Percentiles rank a stretch among this genome's conserved stretches.
Conservation (phyloP, 2,113 vertebrate species). For the Trogon melanurus region DNA sequence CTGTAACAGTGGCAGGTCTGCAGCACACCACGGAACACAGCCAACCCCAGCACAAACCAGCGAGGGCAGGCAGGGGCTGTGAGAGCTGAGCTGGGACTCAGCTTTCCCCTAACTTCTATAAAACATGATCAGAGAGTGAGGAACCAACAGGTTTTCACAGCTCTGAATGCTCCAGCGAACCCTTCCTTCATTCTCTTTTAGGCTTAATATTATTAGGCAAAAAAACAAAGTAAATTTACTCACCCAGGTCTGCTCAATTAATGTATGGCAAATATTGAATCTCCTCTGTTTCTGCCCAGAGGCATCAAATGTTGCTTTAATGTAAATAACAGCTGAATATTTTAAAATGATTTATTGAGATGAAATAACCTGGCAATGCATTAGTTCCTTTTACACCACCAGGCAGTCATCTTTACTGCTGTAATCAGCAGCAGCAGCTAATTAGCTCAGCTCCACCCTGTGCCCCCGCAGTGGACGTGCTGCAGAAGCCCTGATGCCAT, state of each 20-base stretch:
- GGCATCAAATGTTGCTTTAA: constrained; percentile 22
- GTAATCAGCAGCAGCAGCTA: neutral
- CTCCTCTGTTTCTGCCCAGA: neutral
- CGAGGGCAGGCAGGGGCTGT: neutral
- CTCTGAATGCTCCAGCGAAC: neutral
- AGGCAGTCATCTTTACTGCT: neutral
- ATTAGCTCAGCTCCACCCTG: neutral
- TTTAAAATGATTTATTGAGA: constrained; percentile 9
- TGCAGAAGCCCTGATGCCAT: neutral
- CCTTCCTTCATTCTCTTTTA: neutral
- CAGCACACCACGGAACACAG: fast-evolving
- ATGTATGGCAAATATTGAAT: constrained; percentile 56
- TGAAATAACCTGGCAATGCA: constrained; percentile 29
- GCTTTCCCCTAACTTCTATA: neutral
- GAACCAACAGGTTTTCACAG: neutral
- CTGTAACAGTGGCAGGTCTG: neutral
- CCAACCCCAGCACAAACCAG: neutral
- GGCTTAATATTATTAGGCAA: neutral
- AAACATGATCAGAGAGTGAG: neutral
- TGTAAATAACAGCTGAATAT: constrained; percentile 54
- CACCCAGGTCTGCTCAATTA: constrained; percentile 17
- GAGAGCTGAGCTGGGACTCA: neutral
- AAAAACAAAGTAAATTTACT: constrained; percentile 33
- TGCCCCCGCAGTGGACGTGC: fast-evolving
- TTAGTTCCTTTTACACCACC: neutral